Evolutionary conservation across 2,797 vertebrate species (phyloP).

Genomic region (Artibeus lituratus): DNA sequence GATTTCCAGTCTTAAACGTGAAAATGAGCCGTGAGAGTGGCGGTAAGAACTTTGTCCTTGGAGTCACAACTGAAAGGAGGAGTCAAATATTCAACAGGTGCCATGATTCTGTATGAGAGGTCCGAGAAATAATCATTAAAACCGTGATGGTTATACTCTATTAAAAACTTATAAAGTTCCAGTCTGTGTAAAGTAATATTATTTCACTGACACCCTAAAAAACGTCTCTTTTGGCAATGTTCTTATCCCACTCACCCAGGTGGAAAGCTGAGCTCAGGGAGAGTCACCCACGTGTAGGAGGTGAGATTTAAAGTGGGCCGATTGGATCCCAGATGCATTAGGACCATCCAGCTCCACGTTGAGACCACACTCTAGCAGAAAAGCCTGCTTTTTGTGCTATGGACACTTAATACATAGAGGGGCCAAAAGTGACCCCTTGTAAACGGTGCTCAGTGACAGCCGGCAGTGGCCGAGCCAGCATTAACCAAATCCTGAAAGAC

Average conservation of each 20-base stretch:
- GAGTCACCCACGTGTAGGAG: background rate
- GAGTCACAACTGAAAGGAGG: background rate
- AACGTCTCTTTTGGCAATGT: background rate
- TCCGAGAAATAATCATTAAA: background rate
- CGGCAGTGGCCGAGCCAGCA: rapidly evolving
- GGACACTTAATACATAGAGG: rapidly evolving
- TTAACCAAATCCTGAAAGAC: rapidly evolving
- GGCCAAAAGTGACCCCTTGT: background rate
- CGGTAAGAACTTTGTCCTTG: background rate
- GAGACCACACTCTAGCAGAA: background rate
- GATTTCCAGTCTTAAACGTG: background rate
- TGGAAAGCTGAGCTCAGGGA: background rate
- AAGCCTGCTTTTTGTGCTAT: background rate
- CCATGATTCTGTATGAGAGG: background rate
- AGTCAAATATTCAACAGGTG: background rate
- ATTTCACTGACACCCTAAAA: background rate
- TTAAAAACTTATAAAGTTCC: background rate
- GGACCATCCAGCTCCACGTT: background rate
- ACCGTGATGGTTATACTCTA: background rate
- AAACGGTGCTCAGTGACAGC: background rate
- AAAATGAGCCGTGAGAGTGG: background rate
- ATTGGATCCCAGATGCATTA: rapidly evolving
- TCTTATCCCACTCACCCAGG: background rate
- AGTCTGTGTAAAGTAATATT: background rate
- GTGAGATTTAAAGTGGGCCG: too few species aligned